Conservation (phyloP, 2,113 vertebrate genomes). For the Scophthalmus maximus region DNA sequence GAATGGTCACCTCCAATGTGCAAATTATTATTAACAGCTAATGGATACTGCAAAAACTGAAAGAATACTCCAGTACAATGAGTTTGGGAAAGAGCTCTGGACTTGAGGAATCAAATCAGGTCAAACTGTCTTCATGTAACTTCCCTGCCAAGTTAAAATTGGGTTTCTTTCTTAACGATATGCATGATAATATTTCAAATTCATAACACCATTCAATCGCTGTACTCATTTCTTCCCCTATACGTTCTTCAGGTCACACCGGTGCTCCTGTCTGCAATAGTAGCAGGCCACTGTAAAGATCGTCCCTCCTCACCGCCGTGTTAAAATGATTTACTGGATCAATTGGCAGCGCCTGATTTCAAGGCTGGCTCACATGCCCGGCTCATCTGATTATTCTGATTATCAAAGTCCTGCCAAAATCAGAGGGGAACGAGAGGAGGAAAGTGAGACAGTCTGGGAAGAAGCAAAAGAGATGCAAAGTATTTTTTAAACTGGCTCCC, state of each 20-base stretch:
- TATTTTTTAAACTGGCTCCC: conserved; percentile 59
- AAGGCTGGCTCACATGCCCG: conserved; percentile 45
- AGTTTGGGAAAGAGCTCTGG: neutral
- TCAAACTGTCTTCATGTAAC: neutral
- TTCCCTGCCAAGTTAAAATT: conserved; percentile 2
- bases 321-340: conserved; percentile 54
- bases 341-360: conserved; percentile 45
- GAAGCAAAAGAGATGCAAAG: conserved; percentile 27
- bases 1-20: no score
- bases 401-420: conserved; percentile 66
- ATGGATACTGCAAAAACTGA: neutral
- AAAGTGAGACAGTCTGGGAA: conserved; percentile 36
- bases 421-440: conserved; percentile 41
- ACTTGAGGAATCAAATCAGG: neutral
- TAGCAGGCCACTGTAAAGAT: conserved; percentile 11
- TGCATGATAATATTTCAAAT: conserved; percentile 1
- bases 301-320: conserved; percentile 6
- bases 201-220: neutral
- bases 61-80: neutral
- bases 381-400: conserved; percentile 65
- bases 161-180: neutral
- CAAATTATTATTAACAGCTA: neutral
- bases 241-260: conserved; percentile 17
- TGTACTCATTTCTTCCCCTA: neutral
- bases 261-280: conserved; percentile 7